Percentiles rank a stretch among this genome's conserved stretches.
Evolutionary conservation across 92 coral and sea anemone species (phyloP).

Genomic region (Blastomussa wellsi): DNA sequence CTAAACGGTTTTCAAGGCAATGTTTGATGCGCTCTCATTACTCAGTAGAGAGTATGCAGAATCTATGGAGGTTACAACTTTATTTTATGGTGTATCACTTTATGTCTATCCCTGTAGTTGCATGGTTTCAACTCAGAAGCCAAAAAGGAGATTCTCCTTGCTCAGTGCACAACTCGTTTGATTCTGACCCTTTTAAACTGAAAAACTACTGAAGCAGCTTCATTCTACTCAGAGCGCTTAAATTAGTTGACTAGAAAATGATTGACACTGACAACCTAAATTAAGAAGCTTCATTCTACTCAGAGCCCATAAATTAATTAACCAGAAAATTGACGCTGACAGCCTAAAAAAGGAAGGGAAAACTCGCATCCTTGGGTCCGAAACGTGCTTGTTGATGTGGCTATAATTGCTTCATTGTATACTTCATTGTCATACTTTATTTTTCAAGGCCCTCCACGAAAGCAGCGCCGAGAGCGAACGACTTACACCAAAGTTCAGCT

Average conservation of each 20-base stretch:
- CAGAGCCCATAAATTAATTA: neutral
- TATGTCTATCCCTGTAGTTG: neutral
- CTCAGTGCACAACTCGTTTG: neutral
- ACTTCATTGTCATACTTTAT: neutral
- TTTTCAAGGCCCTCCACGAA: constrained; percentile 82
- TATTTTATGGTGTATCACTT: no score
- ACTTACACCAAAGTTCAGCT: constrained; percentile 97
- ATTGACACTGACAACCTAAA: neutral
- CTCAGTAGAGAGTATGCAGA: neutral
- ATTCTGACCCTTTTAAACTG: neutral
- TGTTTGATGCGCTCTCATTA: neutral
- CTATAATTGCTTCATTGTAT: no score
- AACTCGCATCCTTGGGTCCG: neutral
- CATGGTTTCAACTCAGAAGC: neutral
- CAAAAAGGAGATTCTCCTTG: neutral
- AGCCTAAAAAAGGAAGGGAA: neutral
- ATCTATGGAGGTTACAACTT: no score
- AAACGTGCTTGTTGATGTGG: no score
- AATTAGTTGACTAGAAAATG: neutral
- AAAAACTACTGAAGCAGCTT: neutral
- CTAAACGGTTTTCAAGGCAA: neutral
- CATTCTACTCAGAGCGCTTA: neutral
- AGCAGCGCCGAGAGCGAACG: constrained; percentile 94
- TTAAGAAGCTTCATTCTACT: neutral
- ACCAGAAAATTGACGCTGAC: neutral